Evolutionary conservation across 2,797 vertebrate genomes (phyloP).

Genomic region (Steatocranus sp.): DNA sequence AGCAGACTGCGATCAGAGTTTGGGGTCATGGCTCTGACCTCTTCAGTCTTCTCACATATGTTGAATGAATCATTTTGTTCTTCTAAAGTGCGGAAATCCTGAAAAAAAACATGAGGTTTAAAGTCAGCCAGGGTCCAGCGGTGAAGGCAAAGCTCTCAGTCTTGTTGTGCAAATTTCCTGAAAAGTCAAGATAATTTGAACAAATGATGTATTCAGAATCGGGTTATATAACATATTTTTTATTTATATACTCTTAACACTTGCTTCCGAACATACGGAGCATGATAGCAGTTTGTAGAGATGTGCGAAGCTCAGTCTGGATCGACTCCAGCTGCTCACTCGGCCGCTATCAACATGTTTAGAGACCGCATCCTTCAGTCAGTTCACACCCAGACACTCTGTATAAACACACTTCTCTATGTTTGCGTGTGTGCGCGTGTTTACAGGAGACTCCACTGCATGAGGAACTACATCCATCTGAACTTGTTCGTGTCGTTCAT

Average conservation of each 20-base stretch:
- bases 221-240: not conserved
- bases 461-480: conserved; percentile 93
- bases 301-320: conserved; percentile 3
- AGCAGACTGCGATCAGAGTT: not conserved
- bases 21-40: not conserved
- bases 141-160: not conserved
- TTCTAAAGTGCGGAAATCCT: not conserved
- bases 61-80: not conserved
- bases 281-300: not conserved
- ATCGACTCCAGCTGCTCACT: conserved; percentile 33
- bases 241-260: not conserved
- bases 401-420: conserved; percentile 47
- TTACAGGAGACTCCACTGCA: conserved; percentile 89
- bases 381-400: conserved; percentile 25
- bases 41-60: not conserved
- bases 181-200: not conserved
- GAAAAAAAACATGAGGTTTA: not conserved
- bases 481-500: conserved; percentile 95
- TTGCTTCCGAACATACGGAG: not conserved
- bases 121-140: not conserved
- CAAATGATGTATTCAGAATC: not conserved
- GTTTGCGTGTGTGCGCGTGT: conserved; percentile 2
- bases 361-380: conserved; percentile 27
- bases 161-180: not conserved
- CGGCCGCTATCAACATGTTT: conserved; percentile 30